Conservation (phyloP, 2,888 invertebrate species). For the Drosophila seclusa region DNA sequence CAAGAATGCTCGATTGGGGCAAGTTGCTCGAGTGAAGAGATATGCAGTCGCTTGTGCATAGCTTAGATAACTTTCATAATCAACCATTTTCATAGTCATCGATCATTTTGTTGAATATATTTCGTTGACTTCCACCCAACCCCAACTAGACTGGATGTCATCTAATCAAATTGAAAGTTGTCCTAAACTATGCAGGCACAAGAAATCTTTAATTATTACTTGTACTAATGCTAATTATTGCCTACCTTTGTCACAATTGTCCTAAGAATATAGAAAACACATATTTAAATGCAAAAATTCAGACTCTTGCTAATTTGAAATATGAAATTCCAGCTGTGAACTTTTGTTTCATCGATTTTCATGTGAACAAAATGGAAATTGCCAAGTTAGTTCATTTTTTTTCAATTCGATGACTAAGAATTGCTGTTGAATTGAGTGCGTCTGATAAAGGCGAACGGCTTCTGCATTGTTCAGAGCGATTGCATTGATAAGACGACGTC, state of each 20-base stretch:
- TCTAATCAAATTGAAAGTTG: neutral
- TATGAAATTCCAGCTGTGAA: slow-evolving; percentile 1
- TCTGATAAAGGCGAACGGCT: slow-evolving; percentile 7
- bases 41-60: neutral
- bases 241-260: neutral
- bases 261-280: neutral
- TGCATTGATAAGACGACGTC: slow-evolving; percentile 42
- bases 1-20: neutral
- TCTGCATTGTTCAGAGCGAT: slow-evolving; percentile 37
- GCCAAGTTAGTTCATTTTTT: slow-evolving; percentile 5
- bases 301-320: neutral
- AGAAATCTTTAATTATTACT: neutral
- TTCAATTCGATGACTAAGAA: slow-evolving; percentile 11
- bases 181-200: too few relatives aligned
- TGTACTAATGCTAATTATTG: neutral
- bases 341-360: neutral
- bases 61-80: neutral
- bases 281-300: neutral
- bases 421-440: neutral
- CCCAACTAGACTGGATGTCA: neutral
- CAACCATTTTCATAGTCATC: neutral
- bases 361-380: neutral
- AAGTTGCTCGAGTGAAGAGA: neutral
- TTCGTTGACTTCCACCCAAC: neutral
- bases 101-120: neutral